A percentile compares a stretch with the other conserved stretches of the same genome.
phyloP scores from a whole-genome alignment of 30 jellyfish, hydroid and myxozoan species.

The Hydra vulgaris region DNA sequence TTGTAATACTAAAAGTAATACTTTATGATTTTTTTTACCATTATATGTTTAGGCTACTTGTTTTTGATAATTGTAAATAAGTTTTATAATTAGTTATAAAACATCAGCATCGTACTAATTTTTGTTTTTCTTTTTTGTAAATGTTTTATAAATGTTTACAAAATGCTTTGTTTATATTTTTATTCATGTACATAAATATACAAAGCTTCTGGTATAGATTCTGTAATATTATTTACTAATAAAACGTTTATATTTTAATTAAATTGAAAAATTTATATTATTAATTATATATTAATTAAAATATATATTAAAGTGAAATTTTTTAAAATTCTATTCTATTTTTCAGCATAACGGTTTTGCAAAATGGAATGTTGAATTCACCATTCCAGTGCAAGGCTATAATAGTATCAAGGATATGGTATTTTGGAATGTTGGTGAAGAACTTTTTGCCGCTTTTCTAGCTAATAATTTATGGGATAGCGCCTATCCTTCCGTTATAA shows the following conservation, averaged over 20 bases:
- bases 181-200: too few relatives aligned
- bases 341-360: slow-evolving; percentile 8
- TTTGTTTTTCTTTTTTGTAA: too few relatives aligned
- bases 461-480: slow-evolving; percentile 6
- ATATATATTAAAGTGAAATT: too few relatives aligned
- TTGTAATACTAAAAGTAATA: slow-evolving; percentile 47
- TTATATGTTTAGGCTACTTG: not conserved
- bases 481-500: slow-evolving; percentile 1
- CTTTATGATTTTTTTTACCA: too few relatives aligned
- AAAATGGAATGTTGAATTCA: slow-evolving; percentile 15
- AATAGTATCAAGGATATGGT: not conserved
- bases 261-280: not conserved
- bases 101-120: too few relatives aligned
- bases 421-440: slow-evolving; percentile 10
- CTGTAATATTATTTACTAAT: too few relatives aligned
- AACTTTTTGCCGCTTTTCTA: slow-evolving; percentile 4
- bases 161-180: too few relatives aligned
- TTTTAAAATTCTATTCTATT: not conserved
- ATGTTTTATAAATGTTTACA: too few relatives aligned
- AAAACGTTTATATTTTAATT: too few relatives aligned
- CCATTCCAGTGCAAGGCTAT: slow-evolving; percentile 22
- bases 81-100: not conserved
- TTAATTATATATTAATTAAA: not conserved
- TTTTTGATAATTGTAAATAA: not conserved
- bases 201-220: too few relatives aligned